Evolutionary conservation across 2,888 invertebrate species (phyloP).

Genomic region (Clivina fossor): DNA sequence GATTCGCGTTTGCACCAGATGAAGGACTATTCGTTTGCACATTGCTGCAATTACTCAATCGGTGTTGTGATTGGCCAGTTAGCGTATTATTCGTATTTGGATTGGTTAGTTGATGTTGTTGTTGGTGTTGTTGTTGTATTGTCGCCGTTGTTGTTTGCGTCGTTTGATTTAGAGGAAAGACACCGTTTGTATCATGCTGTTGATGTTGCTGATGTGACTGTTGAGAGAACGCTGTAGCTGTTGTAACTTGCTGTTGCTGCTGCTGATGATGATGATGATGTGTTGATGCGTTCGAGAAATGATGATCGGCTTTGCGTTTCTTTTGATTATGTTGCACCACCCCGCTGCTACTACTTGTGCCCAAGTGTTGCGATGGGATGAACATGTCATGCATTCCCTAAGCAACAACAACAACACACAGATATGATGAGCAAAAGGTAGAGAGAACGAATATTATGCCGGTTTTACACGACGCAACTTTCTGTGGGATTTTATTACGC

Average conservation of each 20-base stretch:
- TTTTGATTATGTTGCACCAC: slow-evolving; percentile 49
- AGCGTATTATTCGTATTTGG: too few species aligned
- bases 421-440: too few species aligned
- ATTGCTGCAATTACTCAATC: slow-evolving; percentile 35
- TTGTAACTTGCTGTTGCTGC: slow-evolving; percentile 38
- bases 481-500: too few species aligned
- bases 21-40: slow-evolving; percentile 40
- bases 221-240: slow-evolving; percentile 42
- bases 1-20: slow-evolving; percentile 53
- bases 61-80: slow-evolving; percentile 46
- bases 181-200: slow-evolving; percentile 54
- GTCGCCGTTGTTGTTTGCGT: slow-evolving; percentile 52
- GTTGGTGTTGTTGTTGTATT: slow-evolving; percentile 47
- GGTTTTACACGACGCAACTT: too few species aligned
- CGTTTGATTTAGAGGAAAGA: slow-evolving; percentile 39
- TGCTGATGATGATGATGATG: slow-evolving; percentile 38
- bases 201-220: slow-evolving; percentile 47
- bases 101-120: too few species aligned
- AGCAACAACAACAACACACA: slow-evolving; percentile 43
- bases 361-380: slow-evolving; percentile 66
- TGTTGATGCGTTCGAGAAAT: slow-evolving; percentile 42
- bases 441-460: too few species aligned
- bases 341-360: slow-evolving; percentile 56
- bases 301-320: slow-evolving; percentile 52
- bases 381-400: slow-evolving; percentile 88